Evolutionary conservation across 2,888 invertebrate species (phyloP).

Genomic region (Melieria crassipennis): DNA sequence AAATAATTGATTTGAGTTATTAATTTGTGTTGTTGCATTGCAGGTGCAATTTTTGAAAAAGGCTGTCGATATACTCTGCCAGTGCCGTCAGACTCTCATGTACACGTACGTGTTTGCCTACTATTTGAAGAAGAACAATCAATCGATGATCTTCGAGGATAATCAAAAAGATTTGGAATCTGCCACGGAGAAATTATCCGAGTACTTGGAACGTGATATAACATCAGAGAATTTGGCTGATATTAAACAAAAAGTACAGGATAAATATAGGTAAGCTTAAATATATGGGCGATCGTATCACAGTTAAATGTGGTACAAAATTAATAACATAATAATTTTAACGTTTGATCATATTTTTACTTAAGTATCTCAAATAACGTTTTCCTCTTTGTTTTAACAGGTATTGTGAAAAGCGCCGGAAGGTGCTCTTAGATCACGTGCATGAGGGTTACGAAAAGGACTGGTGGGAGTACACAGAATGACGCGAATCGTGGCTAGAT

Average conservation of each 20-base stretch:
- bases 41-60: conserved; percentile 97
- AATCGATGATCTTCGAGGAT: conserved; percentile 98
- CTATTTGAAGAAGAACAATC: conserved; percentile 97
- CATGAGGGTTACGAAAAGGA: conserved; percentile 99
- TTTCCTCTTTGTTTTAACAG: conserved; percentile 67
- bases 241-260: conserved; percentile 98
- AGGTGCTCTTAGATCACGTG: conserved; percentile 95
- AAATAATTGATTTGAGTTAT: conserved; percentile 6
- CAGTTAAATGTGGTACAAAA: not conserved
- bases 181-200: conserved; percentile 96
- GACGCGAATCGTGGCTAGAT: conserved; percentile 60
- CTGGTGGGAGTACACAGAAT: conserved; percentile 96
- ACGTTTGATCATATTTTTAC: not conserved
- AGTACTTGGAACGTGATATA: conserved; percentile 97
- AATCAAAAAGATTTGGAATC: conserved; percentile 98
- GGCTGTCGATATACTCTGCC: conserved; percentile 96
- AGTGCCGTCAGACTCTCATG: conserved; percentile 97
- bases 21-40: conserved; percentile 35
- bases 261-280: conserved; percentile 84
- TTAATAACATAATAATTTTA: too few species aligned
- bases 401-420: conserved; percentile 97
- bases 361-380: conserved; percentile 8
- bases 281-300: not conserved
- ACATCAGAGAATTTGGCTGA: conserved; percentile 96
- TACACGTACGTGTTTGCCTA: conserved; percentile 99